Evolutionary conservation across 2,113 vertebrate species (phyloP), one percentile per base, ranked within the genome.

Genomic region (Chinchilla lanigera): DNA sequence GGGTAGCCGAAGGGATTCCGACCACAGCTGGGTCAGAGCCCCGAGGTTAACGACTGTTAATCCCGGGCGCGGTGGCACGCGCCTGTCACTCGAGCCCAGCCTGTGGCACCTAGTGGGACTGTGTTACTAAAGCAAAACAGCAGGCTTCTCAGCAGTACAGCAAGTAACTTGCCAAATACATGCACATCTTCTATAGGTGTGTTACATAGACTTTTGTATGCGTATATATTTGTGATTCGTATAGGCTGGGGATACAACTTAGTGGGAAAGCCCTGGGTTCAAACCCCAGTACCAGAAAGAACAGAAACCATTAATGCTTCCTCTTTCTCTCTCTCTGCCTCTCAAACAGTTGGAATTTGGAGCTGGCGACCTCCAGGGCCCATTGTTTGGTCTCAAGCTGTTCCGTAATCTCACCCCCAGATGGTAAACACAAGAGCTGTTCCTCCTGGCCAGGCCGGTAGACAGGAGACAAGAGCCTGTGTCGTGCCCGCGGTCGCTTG

Each of bases 341-440:
- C 13, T 77, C 24, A 1, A 91, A 92, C 98, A 99, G 99, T 86
- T 99, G 95, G 99, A 99, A 98, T 98, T 99, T 44, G 99, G 99
- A 98, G 99, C 99, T 0, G 99, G 99, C 98, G 99, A 99, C 97
- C 98, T 99, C 75, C 99, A 99, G 0, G 99, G 99, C 33, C 99
- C 99, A 90, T 98, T 99, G 19, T 98, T 99, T 10, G 99, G 99
- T 83, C 96, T 99, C 97, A 99, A 99, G 98, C 98, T 99, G 95
- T 99, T 99, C 98, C 99, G 99, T 77, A 99, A 99, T 94, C 98
- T 99, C 97, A 99, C 99, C 5, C 98, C 99, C 50, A 99, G 99
- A 98, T 99, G 99, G 99, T 99, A 99, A 98, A 97, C 99, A 94
- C 26, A 47, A 22, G 50, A 85, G 92, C 85, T 0, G n/a, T 5